Conservation (phyloP, 1,140 invertebrate genomes). For the Drosophila eugracilis region DNA sequence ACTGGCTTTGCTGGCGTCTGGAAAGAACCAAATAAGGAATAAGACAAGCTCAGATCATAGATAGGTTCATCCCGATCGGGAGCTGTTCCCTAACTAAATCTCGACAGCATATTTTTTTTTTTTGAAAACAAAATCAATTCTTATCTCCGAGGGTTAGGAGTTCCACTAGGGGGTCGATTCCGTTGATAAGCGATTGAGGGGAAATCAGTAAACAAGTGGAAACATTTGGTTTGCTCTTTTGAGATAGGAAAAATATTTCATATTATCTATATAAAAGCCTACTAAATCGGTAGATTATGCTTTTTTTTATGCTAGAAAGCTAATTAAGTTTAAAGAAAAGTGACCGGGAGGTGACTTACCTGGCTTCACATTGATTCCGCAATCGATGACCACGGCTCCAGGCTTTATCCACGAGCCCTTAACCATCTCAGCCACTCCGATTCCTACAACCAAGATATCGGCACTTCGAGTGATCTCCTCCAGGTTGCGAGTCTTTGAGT, state of each 20-base stretch:
- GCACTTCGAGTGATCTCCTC: slow-evolving; percentile 92
- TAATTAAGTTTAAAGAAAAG: no score
- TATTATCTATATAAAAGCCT: no score
- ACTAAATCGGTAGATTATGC: no score
- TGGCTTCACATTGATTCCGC: slow-evolving; percentile 97
- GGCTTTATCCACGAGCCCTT: slow-evolving; percentile 99
- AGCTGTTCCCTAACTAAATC: slow-evolving; percentile 17
- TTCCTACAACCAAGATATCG: slow-evolving; percentile 98
- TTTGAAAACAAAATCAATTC: slow-evolving; percentile 27
- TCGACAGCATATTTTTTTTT: slow-evolving; percentile 4
- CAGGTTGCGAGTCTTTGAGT: slow-evolving; percentile 96
- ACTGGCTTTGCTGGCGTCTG: slow-evolving; percentile 93
- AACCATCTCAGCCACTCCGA: slow-evolving; percentile 96
- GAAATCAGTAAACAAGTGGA: slow-evolving; percentile 18
- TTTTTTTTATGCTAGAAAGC: no score
- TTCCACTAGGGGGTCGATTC: slow-evolving; percentile 34
- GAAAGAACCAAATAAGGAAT: not conserved
- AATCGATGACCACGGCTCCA: slow-evolving; percentile 99
- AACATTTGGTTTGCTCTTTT: not conserved
- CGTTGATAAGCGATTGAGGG: slow-evolving; percentile 17
- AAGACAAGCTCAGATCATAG: not conserved
- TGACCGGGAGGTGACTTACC: slow-evolving; percentile 90
- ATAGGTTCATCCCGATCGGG: not conserved
- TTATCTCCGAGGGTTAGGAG: slow-evolving; percentile 45
- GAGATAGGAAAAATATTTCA: not conserved